Base-by-base conservation (phyloP, 2,888 invertebrate genomes). In the Aradus depressus region DNA sequence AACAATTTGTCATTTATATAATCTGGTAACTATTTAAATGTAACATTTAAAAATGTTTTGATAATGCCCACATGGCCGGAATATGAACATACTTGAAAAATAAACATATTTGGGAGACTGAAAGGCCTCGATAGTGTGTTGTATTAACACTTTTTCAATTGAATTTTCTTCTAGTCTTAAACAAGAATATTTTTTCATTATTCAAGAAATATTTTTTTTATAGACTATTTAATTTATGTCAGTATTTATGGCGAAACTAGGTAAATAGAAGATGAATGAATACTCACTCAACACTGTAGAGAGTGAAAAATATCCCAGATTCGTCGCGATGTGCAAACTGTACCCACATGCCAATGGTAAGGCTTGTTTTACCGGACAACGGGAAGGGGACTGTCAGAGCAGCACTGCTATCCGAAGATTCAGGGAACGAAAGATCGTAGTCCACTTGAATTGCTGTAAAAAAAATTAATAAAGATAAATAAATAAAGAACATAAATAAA, bases 301-400 rank as follows among this genome's bases (percentile, higher is more conserved):
- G 75, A 0, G 91, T 92, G 64, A 92, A 89, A 78, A 95, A 91
- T 51, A 88, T 86, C 58, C 95, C 95, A 54, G 84, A 85, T 69
- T 90, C 92, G 62, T 91, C 91, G 68, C 81, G 81, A 64, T 84
- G 84, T 0, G 88, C 85, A 64, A 90, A 97, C 67, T 93, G 90
- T 0, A 97, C 90, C 97, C 97, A 97, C 79, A 96, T 79, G 16
- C 88, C 91, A 48, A 97, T 76, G 0, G 93, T 91, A 25, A 96
- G 68, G 62, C 88, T 85, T 58, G 79, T 79, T 51, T 81, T 79
- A 3, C 80, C 79, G 12, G 83, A 83, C 8, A 74, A 63, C 60
- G 81, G 80, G 71, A 96, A 92, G 48, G 95, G 95, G 63, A 95
- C 86, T 12, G 90, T 80, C 70, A 95, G 84, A 21, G 91, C 85